Percentiles rank a stretch among this genome's conserved stretches.
Conservation (phyloP, 2,888 invertebrate species). For the Smittia sp. region DNA sequence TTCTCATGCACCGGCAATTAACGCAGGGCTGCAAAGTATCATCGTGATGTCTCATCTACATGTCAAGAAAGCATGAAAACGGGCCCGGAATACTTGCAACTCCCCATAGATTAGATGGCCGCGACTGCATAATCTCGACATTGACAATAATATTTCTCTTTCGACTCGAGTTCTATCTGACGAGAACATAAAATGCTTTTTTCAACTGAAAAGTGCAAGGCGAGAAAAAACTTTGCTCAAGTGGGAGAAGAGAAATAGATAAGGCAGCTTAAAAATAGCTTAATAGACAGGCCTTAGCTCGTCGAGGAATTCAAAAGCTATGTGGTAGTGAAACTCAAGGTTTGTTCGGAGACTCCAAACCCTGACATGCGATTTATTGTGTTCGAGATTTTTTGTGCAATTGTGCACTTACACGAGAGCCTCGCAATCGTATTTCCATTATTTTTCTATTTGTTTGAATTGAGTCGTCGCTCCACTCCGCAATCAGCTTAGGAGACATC, state of each 20-base stretch:
- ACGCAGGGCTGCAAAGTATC: background rate
- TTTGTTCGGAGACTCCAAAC: too few species aligned
- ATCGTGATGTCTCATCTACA: background rate
- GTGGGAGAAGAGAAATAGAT: background rate
- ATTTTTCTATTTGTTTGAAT: too few species aligned
- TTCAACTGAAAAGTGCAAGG: background rate
- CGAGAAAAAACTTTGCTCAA: background rate
- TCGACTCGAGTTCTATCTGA: background rate
- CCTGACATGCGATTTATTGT: too few species aligned
- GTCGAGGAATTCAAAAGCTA: too few species aligned
- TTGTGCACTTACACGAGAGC: too few species aligned
- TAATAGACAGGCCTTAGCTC: background rate
- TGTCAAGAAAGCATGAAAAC: background rate
- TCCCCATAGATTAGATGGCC: background rate
- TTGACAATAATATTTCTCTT: background rate
- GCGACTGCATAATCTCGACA: slow-evolving; percentile 4
- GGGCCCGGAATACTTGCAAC: too few species aligned
- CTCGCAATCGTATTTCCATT: too few species aligned
- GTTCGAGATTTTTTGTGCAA: too few species aligned
- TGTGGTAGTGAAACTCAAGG: too few species aligned
- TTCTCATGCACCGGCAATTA: background rate
- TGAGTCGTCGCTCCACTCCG: too few species aligned
- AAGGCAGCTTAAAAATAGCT: background rate
- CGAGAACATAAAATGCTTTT: background rate
- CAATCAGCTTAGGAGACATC: too few species aligned